Conservation (phyloP, 1,140 invertebrate species). For the Dreissena polymorpha region DNA sequence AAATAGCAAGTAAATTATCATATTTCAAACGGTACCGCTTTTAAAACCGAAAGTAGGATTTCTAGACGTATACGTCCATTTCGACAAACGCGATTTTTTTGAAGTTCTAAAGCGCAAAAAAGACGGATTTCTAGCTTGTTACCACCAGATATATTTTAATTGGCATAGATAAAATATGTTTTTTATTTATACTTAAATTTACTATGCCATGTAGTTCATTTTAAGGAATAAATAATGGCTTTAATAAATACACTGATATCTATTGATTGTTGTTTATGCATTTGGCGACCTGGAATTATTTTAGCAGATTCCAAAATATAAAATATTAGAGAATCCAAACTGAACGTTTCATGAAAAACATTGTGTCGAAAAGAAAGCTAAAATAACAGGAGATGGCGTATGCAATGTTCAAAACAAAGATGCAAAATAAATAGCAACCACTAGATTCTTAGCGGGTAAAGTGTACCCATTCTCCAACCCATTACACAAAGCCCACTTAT, state of each 20-base stretch:
- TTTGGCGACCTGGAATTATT: background rate
- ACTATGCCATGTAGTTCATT: too few relatives aligned
- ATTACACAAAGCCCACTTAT: conserved; percentile 19
- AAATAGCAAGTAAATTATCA: too few relatives aligned
- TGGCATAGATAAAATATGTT: too few relatives aligned
- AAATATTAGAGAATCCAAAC: background rate
- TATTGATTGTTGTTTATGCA: background rate
- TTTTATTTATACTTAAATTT: too few relatives aligned
- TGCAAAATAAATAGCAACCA: conserved; percentile 13
- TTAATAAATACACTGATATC: background rate
- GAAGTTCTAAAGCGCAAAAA: too few relatives aligned
- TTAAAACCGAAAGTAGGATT: too few relatives aligned
- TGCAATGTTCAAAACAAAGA: background rate
- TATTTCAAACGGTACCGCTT: too few relatives aligned
- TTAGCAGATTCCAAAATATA: background rate
- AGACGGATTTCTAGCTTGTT: too few relatives aligned
- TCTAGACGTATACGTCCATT: too few relatives aligned
- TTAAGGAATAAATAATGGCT: too few relatives aligned
- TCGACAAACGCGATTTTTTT: too few relatives aligned
- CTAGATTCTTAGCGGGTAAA: conserved; percentile 18
- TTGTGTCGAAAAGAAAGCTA: background rate
- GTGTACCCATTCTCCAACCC: background rate
- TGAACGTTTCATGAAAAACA: conserved; percentile 9
- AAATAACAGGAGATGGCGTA: background rate
- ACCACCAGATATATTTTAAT: too few relatives aligned